Evolutionary conservation across 2,888 invertebrate genomes (phyloP), one percentile per base, ranked within the genome.

Genomic region (Pemphredon lugubris): DNA sequence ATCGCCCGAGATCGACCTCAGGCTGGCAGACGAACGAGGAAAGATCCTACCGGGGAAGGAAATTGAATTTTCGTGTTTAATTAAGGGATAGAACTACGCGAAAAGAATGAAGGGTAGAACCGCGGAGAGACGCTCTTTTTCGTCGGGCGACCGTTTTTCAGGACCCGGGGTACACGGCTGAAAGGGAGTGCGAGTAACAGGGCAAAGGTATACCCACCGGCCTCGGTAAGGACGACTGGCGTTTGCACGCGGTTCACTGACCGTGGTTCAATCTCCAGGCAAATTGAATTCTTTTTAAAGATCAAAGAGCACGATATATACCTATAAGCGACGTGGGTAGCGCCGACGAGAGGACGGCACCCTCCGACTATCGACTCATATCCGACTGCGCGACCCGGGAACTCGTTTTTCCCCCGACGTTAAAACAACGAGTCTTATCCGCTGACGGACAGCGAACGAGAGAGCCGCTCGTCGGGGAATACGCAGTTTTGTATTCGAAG

Each of bases 261-360:
- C 78, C 84, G 77, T 77, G 75, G 82, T 79, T 84, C 87, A 87
- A 87, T 88, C 86, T 87, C 83, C 77, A 81, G 75, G 81, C 83
- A 86, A 88, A 88, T 88, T 88, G 86, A 88, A 88, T 88, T 88
- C 66, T 72, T 75, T 73, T 71, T 55, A 54, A 75, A 87, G 88
- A 88, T 88, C 88, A 88, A 87, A 87, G 86, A 80, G 78, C 65
- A 73, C 79, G 79, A 81, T 83, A 82, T 82, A 79, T 77, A 81
- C 69, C 61, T 53, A 69, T 69, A 69, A 69, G 69, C 68, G 60
- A 59, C 53, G 66, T 51, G 53, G 61, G 45, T 26, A 53, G 59
- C 45, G 68, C 51, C 9, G 30, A 45, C 40, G 37, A 30, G 59
- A 26, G 59, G 59, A 60, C 68, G 59, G 45, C 30, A 23, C 53